Conservation (phyloP, 2,888 invertebrate genomes). For the Agriopis aurantiaria region DNA sequence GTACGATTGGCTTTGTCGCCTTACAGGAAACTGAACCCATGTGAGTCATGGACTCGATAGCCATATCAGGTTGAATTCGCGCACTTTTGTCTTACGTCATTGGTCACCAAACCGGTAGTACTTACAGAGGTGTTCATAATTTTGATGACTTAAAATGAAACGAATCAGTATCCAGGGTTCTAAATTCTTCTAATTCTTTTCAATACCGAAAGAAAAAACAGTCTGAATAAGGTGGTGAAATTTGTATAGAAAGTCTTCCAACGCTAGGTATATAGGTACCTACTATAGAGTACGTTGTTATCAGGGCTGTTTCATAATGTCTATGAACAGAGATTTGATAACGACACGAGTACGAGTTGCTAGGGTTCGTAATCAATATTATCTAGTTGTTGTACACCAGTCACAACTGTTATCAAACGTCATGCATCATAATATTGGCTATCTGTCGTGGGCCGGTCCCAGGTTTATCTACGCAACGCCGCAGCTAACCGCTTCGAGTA, state of each 20-base stretch:
- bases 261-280: slow-evolving; percentile 1
- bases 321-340: slow-evolving; percentile 24
- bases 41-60: slow-evolving; percentile 71
- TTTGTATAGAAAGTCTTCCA: not conserved
- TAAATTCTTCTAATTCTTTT: not conserved
- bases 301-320: slow-evolving; percentile 6
- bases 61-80: slow-evolving; percentile 72
- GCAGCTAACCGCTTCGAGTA: slow-evolving; percentile 70
- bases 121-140: slow-evolving; percentile 46
- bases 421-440: slow-evolving; percentile 57
- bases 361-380: slow-evolving; percentile 48
- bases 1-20: slow-evolving; percentile 32
- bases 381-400: slow-evolving; percentile 52
- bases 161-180: not conserved
- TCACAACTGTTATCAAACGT: slow-evolving; percentile 58
- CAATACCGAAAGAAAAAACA: not conserved
- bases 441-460: slow-evolving; percentile 71
- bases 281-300: slow-evolving; percentile 23
- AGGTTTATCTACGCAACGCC: slow-evolving; percentile 73
- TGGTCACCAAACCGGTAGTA: slow-evolving; percentile 62
- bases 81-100: slow-evolving; percentile 79
- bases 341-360: slow-evolving; percentile 46
- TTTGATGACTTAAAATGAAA: slow-evolving; percentile 35
- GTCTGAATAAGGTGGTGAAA: not conserved
- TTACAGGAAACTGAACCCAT: slow-evolving; percentile 57